Conservation (phyloP, 1,140 invertebrate species). For the Ladona fulva region DNA sequence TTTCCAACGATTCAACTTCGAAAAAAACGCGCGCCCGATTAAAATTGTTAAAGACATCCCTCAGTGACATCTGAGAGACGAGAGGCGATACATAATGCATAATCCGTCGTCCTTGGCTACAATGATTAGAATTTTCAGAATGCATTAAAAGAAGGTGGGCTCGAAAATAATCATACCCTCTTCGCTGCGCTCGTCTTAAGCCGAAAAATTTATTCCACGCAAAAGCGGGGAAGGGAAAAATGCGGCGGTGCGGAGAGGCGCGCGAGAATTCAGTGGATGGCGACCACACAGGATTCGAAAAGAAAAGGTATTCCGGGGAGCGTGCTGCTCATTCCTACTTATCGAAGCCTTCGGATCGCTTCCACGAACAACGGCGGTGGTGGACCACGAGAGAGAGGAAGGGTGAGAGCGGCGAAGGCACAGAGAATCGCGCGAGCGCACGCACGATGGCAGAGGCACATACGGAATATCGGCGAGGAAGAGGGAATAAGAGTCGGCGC, state of each 20-base stretch:
- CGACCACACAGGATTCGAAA: background rate
- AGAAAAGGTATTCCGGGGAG: background rate
- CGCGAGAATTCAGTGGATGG: background rate
- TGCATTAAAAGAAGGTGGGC: too few relatives aligned
- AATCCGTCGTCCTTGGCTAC: too few relatives aligned
- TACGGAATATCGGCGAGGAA: background rate
- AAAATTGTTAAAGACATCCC: too few relatives aligned
- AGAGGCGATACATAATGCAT: too few relatives aligned
- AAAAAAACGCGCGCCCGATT: too few relatives aligned
- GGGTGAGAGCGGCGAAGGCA: background rate
- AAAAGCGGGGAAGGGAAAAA: background rate
- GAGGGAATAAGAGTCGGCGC: background rate
- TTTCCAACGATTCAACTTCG: too few relatives aligned
- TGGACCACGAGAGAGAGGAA: background rate
- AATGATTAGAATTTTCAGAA: too few relatives aligned
- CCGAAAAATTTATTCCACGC: background rate
- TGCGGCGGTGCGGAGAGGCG: background rate
- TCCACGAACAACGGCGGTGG: background rate
- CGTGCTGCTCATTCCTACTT: background rate
- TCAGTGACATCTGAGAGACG: too few relatives aligned
- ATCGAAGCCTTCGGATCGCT: background rate
- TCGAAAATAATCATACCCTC: too few relatives aligned
- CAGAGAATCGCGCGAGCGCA: background rate
- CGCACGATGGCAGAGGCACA: background rate
- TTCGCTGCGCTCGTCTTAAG: background rate